Evolutionary conservation across 2,888 invertebrate genomes (phyloP).

Genomic region (Lasioglossum pauxillum): DNA sequence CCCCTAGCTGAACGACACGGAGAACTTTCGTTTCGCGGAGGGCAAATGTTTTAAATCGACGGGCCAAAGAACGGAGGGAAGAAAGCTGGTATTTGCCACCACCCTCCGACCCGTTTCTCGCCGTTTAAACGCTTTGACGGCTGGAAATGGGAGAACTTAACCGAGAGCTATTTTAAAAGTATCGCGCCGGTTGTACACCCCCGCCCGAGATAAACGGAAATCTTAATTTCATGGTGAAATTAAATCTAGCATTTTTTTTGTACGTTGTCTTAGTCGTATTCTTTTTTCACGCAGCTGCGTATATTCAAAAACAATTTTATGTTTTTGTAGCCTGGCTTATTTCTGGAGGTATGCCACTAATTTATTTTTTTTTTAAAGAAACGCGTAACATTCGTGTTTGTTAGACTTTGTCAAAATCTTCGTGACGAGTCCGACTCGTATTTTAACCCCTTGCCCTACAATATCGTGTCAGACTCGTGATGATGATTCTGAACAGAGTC

Average conservation of each 20-base stretch:
- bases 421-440: too few relatives aligned
- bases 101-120: constrained; percentile 49
- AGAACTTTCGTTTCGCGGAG: constrained; percentile 59
- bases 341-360: too few relatives aligned
- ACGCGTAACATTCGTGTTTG: too few relatives aligned
- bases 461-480: too few relatives aligned
- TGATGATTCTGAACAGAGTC: too few relatives aligned
- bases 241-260: background rate
- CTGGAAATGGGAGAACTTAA: constrained; percentile 48
- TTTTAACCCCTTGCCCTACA: too few relatives aligned
- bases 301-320: background rate
- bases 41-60: constrained; percentile 67
- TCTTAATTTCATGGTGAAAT: background rate
- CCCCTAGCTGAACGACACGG: constrained; percentile 51
- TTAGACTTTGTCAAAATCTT: too few relatives aligned
- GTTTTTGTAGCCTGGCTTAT: too few relatives aligned
- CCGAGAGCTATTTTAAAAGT: constrained; percentile 34
- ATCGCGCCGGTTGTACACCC: background rate
- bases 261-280: too few relatives aligned
- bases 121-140: constrained; percentile 53
- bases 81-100: constrained; percentile 61
- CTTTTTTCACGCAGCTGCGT: too few relatives aligned
- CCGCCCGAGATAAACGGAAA: constrained; percentile 1
- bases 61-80: constrained; percentile 53
- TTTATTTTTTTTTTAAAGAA: too few relatives aligned